Percentiles rank a stretch among this genome's conserved stretches.
phyloP scores from a whole-genome alignment of 2,113 vertebrate species.

The Callorhinus ursinus region DNA sequence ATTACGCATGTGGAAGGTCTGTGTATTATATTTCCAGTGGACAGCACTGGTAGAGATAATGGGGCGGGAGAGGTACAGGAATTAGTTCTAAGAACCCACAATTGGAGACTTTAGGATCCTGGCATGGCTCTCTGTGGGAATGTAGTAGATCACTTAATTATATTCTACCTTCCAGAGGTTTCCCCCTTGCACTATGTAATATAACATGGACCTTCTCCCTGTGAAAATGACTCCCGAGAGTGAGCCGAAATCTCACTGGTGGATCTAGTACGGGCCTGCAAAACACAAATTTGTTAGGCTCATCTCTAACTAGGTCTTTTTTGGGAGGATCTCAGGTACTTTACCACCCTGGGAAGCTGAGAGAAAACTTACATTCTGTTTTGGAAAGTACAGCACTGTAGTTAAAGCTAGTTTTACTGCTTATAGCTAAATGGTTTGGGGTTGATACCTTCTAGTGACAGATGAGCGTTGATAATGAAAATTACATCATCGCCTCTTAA shows the following conservation, averaged over 20 bases:
- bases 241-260: neutral
- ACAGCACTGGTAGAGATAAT: neutral
- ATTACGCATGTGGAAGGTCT: neutral
- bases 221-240: neutral
- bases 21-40: neutral
- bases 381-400: conserved; percentile 77
- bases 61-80: neutral
- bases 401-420: conserved; percentile 74
- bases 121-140: neutral
- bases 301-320: neutral
- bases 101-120: neutral
- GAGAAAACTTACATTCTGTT: conserved; percentile 71
- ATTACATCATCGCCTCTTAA: conserved; percentile 68
- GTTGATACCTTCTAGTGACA: conserved; percentile 76
- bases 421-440: conserved; percentile 71
- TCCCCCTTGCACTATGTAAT: neutral
- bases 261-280: neutral
- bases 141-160: neutral
- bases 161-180: neutral
- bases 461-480: conserved; percentile 78
- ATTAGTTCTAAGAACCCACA: neutral
- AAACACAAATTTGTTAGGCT: neutral
- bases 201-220: neutral
- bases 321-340: conserved; percentile 35
- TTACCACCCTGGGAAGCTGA: conserved; percentile 69